Conservation (phyloP, 2,888 invertebrate species). For the Tachina grossa region DNA sequence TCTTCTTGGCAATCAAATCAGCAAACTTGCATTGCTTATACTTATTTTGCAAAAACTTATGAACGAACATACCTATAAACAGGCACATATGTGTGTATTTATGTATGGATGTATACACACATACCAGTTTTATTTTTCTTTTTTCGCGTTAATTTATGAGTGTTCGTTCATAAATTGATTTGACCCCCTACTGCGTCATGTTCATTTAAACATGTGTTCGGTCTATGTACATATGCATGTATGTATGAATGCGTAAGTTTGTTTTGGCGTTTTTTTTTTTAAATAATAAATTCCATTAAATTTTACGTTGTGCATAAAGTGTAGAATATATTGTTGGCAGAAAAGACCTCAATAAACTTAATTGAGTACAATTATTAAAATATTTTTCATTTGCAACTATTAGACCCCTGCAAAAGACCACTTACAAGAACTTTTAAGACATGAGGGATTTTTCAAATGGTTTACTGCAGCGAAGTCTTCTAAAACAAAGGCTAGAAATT, state of each 20-base stretch:
- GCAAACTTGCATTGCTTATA: conserved; percentile 1
- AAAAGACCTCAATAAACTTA: conserved; percentile 33
- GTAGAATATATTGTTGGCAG: conserved; percentile 22
- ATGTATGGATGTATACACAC: conserved; percentile 36
- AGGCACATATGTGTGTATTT: conserved; percentile 8
- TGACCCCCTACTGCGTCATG: conserved; percentile 71
- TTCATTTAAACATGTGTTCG: conserved; percentile 25
- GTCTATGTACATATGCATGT: too few relatives aligned
- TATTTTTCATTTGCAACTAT: neutral
- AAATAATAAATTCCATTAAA: conserved; percentile 32
- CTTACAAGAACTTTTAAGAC: too few relatives aligned
- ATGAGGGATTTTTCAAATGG: too few relatives aligned
- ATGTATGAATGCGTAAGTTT: neutral
- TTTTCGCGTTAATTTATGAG: conserved; percentile 50
- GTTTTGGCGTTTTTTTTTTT: conserved; percentile 34
- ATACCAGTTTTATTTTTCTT: conserved; percentile 39
- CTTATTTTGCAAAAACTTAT: neutral
- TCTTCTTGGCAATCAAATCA: conserved; percentile 12
- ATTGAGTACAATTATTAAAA: conserved; percentile 41
- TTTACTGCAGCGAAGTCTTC: too few relatives aligned
- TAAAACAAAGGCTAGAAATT: too few relatives aligned
- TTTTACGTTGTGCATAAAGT: conserved; percentile 6
- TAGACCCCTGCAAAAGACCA: too few relatives aligned
- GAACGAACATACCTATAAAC: neutral
- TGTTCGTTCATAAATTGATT: conserved; percentile 66